Percentiles rank a stretch among this genome's conserved stretches.
Evolutionary conservation across 2,888 invertebrate species (phyloP).

Genomic region (Octodonta nipae): DNA sequence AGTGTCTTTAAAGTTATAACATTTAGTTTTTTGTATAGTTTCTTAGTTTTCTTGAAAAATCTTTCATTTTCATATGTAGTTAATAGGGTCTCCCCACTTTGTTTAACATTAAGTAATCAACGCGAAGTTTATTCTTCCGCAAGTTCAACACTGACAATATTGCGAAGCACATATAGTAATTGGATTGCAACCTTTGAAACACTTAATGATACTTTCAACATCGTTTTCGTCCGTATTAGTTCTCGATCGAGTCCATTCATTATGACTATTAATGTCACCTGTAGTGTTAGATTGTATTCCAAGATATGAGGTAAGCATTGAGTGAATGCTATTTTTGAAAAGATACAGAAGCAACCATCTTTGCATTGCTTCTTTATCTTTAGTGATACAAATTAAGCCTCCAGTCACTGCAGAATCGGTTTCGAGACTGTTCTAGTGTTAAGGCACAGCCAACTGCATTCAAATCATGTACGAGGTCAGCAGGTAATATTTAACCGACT

Average conservation of each 20-base stretch:
- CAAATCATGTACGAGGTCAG: too few relatives aligned
- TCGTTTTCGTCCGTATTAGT: constrained; percentile 16
- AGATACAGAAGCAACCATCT: constrained; percentile 15
- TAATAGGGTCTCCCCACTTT: constrained; percentile 12
- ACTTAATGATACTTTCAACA: constrained; percentile 14
- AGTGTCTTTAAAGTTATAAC: neutral
- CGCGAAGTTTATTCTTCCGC: constrained; percentile 10
- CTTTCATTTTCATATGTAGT: constrained; percentile 11
- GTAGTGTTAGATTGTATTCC: constrained; percentile 12
- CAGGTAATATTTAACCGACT: too few relatives aligned
- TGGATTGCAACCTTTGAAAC: constrained; percentile 11
- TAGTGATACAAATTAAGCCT: constrained; percentile 18
- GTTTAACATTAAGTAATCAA: constrained; percentile 11
- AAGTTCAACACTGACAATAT: constrained; percentile 11
- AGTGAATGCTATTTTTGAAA: constrained; percentile 5
- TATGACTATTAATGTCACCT: constrained; percentile 15
- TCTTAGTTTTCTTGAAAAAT: neutral
- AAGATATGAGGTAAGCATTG: constrained; percentile 9
- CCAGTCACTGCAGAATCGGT: constrained; percentile 21
- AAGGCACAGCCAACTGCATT: constrained; percentile 19
- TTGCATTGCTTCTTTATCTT: constrained; percentile 21
- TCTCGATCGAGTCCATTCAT: constrained; percentile 16
- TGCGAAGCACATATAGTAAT: constrained; percentile 11
- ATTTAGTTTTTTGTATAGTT: neutral
- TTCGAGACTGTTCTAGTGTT: constrained; percentile 22